phyloP scores from a whole-genome alignment of 2,113 vertebrate species.

The Hyperopisus bebe region DNA sequence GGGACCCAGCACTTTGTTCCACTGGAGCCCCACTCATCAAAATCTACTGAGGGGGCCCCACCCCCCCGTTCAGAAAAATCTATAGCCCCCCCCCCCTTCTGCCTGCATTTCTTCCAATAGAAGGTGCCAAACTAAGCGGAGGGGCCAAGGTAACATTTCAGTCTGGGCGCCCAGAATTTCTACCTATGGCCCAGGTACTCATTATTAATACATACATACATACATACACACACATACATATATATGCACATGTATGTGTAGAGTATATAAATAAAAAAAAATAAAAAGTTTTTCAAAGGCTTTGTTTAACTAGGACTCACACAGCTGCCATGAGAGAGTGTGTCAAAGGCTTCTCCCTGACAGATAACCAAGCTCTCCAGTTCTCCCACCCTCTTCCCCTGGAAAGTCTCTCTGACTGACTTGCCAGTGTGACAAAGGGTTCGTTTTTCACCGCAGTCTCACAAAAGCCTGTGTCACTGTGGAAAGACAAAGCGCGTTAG shows the following conservation, averaged over 20 bases:
- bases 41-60: not conserved
- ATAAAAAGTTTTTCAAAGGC: not conserved
- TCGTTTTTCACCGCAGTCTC: slow-evolving; percentile 52
- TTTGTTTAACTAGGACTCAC: not conserved
- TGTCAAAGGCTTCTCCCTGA: not conserved
- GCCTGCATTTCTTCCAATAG: not conserved
- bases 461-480: slow-evolving; percentile 59
- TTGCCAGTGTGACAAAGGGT: slow-evolving; percentile 44
- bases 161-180: not conserved
- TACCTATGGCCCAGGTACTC: not conserved
- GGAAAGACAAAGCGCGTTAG: slow-evolving; percentile 53
- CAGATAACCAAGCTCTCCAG: slow-evolving; percentile 13
- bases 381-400: slow-evolving; percentile 35
- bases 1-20: not conserved
- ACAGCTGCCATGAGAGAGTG: not conserved
- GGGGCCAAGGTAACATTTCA: not conserved
- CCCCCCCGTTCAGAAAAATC: not conserved
- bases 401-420: slow-evolving; percentile 39
- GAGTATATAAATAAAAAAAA: too few species aligned
- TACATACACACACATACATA: too few species aligned
- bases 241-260: not conserved
- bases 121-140: not conserved
- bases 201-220: too few species aligned
- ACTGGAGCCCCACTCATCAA: not conserved
- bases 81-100: not conserved